These are phyloP conservation scores for Pseudomyrmex concolor DNA, from an alignment of 1,140 invertebrate genomes.

Conservation along the genomic window DNA sequence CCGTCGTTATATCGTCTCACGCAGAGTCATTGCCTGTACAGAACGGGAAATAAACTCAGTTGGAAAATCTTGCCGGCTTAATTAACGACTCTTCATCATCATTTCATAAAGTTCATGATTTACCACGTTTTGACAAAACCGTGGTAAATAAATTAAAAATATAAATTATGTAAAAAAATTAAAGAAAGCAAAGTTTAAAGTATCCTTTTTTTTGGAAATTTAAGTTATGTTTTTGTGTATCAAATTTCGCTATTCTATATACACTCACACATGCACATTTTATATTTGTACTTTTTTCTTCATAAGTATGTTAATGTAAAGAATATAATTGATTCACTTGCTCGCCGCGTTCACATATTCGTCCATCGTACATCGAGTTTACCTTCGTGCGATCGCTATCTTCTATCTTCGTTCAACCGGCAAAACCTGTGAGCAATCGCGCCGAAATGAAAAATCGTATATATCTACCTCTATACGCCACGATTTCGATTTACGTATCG, in stretches of 20 bases:
- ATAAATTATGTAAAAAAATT: too few species aligned
- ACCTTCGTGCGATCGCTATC: slow-evolving; percentile 21
- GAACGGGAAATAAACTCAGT: not conserved
- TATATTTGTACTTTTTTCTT: not conserved
- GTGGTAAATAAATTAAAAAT: too few species aligned
- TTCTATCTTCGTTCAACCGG: slow-evolving; percentile 7
- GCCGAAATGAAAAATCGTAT: slow-evolving; percentile 62
- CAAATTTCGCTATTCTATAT: not conserved
- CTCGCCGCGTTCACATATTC: not conserved
- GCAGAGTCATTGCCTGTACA: not conserved
- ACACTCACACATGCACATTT: not conserved
- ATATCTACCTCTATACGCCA: slow-evolving; percentile 17
- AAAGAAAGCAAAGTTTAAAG: too few species aligned
- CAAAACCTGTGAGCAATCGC: slow-evolving; percentile 27
- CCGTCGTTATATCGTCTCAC: slow-evolving; percentile 32
- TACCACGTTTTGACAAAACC: not conserved
- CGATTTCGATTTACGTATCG: slow-evolving; percentile 62
- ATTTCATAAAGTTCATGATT: not conserved
- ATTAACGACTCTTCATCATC: not conserved
- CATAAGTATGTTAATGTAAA: not conserved
- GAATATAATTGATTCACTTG: not conserved
- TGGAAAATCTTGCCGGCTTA: slow-evolving; percentile 5
- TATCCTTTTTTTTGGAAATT: too few species aligned
- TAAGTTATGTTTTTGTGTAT: not conserved
- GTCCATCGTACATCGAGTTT: slow-evolving; percentile 25